Base-by-base conservation (phyloP, 53 echinoderm and acorn worm species). In the Holothuria leucospilota region DNA sequence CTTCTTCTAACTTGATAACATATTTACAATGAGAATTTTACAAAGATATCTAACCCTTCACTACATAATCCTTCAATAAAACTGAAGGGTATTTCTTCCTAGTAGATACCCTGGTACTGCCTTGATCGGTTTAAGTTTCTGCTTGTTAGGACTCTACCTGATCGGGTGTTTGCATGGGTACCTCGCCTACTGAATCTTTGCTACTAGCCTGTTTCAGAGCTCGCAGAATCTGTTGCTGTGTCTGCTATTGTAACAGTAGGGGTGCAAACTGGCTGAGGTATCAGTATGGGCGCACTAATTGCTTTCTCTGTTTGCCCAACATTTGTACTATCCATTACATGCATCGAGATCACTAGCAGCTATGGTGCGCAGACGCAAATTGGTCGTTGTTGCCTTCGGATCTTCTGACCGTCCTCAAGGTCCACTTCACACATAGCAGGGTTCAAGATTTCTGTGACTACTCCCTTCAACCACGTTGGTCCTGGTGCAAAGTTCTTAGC, bases 401-500 rank as follows among this genome's bases (percentile, higher is more conserved):
- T 87, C 20, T 52, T 3, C 77, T 87, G 29, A 5, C 91, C 78
- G 84, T 87, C 91, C 29, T 66, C 30, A 16, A 91, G 71, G 15
- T 87, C 26, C 15, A 87, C 39, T 25, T 63, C 75, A 49, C 65
- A 91, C 41, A 87, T 87, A 0, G 49, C 25, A 25, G 86, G 64
- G 29, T 29, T 86, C 28, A 89, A 20, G 12, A 68, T 26, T 56
- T 86, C 89, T 40, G 41, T 13, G 63, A 82, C 58, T 6, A 30
- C 34, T 60, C 89, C 93, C 12, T 69, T 65, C 29, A 92, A 39
- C 93, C 93, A 89, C 5, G 93, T 89, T 34, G 89, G 84, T 13
- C 89, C 92, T 29, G 89, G 14, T 74, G 68, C 51, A 74, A 89
- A 92, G 84, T 87, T 92, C 87, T 89, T 92, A 6, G 83, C 89